Conservation (phyloP, 2,797 vertebrate species). For the Gymnocypris eckloni region DNA sequence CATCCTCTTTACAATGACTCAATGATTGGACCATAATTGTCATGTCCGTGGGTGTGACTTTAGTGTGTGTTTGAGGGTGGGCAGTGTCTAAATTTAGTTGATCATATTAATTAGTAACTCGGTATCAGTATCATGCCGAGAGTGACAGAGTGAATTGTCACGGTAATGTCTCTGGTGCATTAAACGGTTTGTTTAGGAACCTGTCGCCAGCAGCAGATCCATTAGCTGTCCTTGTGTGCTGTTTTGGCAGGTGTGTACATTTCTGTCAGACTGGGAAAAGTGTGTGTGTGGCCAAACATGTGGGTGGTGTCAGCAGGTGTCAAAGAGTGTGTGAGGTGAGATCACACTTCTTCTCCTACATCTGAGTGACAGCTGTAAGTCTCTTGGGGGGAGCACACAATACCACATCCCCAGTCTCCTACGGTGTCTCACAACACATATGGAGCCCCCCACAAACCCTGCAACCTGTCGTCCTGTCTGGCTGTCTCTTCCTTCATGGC, state of each 20-base stretch:
- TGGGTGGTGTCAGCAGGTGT: slow-evolving; percentile 40
- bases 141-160: slow-evolving; percentile 5
- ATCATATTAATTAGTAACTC: slow-evolving; percentile 3
- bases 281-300: slow-evolving; percentile 23
- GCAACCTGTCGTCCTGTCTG: slow-evolving; percentile 36
- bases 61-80: not conserved
- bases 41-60: not conserved
- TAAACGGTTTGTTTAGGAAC: slow-evolving; percentile 34
- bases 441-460: slow-evolving; percentile 15
- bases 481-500: slow-evolving; percentile 9
- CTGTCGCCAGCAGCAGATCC: slow-evolving; percentile 15
- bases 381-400: slow-evolving; percentile 10
- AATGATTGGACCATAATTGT: not conserved
- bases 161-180: slow-evolving; percentile 24
- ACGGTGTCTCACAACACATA: slow-evolving; percentile 30
- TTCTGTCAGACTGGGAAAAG: slow-evolving; percentile 1
- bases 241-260: slow-evolving; percentile 35
- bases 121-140: not conserved
- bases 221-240: slow-evolving; percentile 18
- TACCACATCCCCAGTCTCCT: slow-evolving; percentile 2
- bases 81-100: slow-evolving; percentile 32
- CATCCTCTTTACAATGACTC: not conserved
- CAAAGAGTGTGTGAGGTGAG: slow-evolving; percentile 44
- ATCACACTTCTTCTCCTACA: slow-evolving; percentile 44
- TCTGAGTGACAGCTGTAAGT: slow-evolving; percentile 38